Evolutionary conservation across 2,888 invertebrate genomes (phyloP).

Genomic region (Orchesellides sinensis): DNA sequence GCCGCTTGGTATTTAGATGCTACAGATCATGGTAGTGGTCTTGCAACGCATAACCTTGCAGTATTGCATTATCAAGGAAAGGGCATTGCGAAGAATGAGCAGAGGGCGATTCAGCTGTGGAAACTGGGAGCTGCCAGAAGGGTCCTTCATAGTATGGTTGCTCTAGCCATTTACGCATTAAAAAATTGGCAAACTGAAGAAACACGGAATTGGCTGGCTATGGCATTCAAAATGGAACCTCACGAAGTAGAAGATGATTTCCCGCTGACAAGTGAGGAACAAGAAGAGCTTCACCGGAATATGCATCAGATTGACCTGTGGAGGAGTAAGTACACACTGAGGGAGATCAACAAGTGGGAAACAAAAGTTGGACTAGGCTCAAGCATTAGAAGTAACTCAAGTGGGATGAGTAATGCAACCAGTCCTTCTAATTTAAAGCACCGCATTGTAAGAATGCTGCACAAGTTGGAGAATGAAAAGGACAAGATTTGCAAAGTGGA

Average conservation of each 20-base stretch:
- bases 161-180: constrained; percentile 56
- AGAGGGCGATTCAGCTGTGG: constrained; percentile 62
- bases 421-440: constrained; percentile 53
- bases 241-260: constrained; percentile 41
- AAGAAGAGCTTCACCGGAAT: constrained; percentile 41
- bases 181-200: constrained; percentile 67
- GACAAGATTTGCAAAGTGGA: constrained; percentile 35
- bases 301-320: constrained; percentile 52
- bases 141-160: constrained; percentile 62
- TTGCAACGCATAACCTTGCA: constrained; percentile 62
- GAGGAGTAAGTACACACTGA: constrained; percentile 47
- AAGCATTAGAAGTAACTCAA: background rate
- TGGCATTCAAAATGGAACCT: constrained; percentile 40
- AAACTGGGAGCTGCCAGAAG: constrained; percentile 65
- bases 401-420: background rate
- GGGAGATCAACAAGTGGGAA: constrained; percentile 65
- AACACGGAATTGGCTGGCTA: constrained; percentile 57
- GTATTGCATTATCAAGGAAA: constrained; percentile 41
- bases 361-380: constrained; percentile 37
- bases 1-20: constrained; percentile 59
- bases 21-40: constrained; percentile 64
- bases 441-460: constrained; percentile 60
- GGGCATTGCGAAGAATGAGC: constrained; percentile 47
- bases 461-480: constrained; percentile 46
- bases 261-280: constrained; percentile 42